Evolutionary conservation across 2,888 invertebrate species (phyloP).

Genomic region (Synergus itoensis): DNA sequence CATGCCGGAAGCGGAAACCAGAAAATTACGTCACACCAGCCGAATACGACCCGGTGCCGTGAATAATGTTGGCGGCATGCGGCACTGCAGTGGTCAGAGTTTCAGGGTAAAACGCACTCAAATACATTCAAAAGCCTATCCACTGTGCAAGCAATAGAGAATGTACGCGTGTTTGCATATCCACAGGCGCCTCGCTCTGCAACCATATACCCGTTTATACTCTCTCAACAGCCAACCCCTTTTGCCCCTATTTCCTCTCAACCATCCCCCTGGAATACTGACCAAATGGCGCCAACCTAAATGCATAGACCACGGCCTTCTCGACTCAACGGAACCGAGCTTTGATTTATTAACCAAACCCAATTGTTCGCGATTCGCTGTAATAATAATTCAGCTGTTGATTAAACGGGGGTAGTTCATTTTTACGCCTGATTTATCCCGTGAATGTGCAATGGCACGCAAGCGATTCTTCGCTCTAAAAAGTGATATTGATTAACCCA

Average conservation of each 20-base stretch:
- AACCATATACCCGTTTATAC: background rate
- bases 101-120: constrained; percentile 6
- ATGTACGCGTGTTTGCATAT: constrained; percentile 28
- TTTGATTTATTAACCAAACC: constrained; percentile 73
- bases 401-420: constrained; percentile 67
- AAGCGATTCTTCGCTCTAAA: constrained; percentile 19
- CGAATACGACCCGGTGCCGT: constrained; percentile 51
- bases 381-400: constrained; percentile 76
- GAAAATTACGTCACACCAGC: constrained; percentile 54
- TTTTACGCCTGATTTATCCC: constrained; percentile 45
- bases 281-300: constrained; percentile 68
- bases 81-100: constrained; percentile 20
- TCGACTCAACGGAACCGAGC: constrained; percentile 55
- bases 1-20: constrained; percentile 55
- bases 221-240: background rate
- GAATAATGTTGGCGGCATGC: constrained; percentile 69
- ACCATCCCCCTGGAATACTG: constrained; percentile 1
- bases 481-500: constrained; percentile 34
- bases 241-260: background rate
- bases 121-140: constrained; percentile 26
- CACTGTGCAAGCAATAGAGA: background rate
- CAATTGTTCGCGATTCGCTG: constrained; percentile 72
- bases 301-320: constrained; percentile 51
- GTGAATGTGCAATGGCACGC: constrained; percentile 37
- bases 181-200: constrained; percentile 5